Conservation (phyloP, 2,113 vertebrate species). For the Mastomys coucha region DNA sequence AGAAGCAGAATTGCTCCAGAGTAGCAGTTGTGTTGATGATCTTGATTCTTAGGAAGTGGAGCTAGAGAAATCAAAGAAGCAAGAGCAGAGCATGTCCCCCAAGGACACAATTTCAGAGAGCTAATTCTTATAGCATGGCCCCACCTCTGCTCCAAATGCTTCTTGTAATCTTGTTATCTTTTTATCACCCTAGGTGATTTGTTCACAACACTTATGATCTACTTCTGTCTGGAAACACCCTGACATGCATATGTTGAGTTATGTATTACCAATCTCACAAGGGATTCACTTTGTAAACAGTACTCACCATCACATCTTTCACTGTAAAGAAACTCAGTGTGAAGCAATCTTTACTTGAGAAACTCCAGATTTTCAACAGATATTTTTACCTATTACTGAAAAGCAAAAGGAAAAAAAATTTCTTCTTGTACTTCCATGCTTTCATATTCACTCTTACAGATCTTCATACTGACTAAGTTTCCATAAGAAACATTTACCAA, state of each 20-base stretch:
- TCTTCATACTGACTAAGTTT: not conserved
- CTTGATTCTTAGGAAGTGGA: too few relatives aligned
- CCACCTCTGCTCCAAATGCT: not conserved
- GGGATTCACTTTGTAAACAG: not conserved
- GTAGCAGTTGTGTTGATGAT: too few relatives aligned
- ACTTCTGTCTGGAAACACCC: not conserved
- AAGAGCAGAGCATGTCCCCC: rapidly evolving
- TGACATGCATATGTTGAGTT: not conserved
- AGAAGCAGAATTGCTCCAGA: not conserved
- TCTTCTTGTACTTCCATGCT: not conserved
- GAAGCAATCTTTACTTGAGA: not conserved
- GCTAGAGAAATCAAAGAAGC: not conserved
- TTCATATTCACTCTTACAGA: not conserved
- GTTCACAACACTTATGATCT: too few relatives aligned
- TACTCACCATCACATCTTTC: not conserved
- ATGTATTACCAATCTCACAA: not conserved
- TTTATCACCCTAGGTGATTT: too few relatives aligned
- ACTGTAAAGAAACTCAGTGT: not conserved
- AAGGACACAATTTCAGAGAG: too few relatives aligned
- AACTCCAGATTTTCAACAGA: not conserved
- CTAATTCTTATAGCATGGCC: not conserved
- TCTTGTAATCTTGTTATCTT: too few relatives aligned
- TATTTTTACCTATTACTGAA: not conserved
- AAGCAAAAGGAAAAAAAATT: not conserved
- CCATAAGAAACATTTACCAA: not conserved